A percentile compares a stretch with the other conserved stretches of the same genome.
These are phyloP conservation scores for Diarsia mendica DNA, from an alignment of 2,888 invertebrate species.

Conservation along the genomic window DNA sequence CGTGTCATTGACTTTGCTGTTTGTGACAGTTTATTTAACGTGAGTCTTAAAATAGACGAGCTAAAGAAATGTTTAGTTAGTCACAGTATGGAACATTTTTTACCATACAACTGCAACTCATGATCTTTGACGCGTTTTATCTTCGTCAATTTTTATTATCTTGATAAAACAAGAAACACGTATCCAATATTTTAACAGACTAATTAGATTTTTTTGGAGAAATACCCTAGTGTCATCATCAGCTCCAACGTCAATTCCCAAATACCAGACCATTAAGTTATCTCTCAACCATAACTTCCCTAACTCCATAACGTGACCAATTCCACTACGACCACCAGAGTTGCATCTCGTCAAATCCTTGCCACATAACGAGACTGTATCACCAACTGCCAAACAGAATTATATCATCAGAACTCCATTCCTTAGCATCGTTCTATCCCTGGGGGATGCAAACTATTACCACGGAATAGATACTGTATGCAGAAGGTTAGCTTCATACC, in stretches of 20 bases:
- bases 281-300: neutral
- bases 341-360: slow-evolving; percentile 3
- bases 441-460: slow-evolving; percentile 39
- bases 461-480: neutral
- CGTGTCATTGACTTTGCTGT: slow-evolving; percentile 2
- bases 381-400: slow-evolving; percentile 32
- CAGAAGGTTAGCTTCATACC: neutral
- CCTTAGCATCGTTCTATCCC: slow-evolving; percentile 34
- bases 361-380: slow-evolving; percentile 6
- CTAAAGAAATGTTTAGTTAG: slow-evolving; percentile 13
- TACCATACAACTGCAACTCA: too few species aligned
- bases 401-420: slow-evolving; percentile 41
- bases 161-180: too few species aligned
- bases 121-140: too few species aligned
- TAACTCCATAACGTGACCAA: neutral
- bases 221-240: neutral
- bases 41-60: slow-evolving; percentile 1
- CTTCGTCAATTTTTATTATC: too few species aligned
- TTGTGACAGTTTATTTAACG: slow-evolving; percentile 15
- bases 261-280: neutral
- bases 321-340: neutral
- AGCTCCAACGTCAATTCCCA: neutral
- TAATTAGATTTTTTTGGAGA: too few species aligned
- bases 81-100: too few species aligned
- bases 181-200: too few species aligned